Evolutionary conservation across 2,797 vertebrate species (phyloP).

Genomic region (Basileuterus tristriatus): DNA sequence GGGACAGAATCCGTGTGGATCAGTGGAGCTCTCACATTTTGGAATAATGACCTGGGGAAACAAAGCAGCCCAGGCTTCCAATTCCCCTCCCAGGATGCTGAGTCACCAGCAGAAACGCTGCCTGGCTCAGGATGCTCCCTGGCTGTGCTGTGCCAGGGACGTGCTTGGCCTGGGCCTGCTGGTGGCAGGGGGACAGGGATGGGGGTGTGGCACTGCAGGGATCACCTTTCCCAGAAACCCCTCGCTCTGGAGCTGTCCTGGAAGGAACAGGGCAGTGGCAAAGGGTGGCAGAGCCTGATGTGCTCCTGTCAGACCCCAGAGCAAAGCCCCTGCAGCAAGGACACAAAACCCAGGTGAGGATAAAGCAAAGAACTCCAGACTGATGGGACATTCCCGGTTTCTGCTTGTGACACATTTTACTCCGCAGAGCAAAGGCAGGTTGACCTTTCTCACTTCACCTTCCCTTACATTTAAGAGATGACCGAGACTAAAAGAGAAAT

Average conservation of each 20-base stretch:
- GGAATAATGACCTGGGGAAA: background rate
- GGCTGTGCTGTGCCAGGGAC: background rate
- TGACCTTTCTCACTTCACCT: background rate
- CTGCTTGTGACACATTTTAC: background rate
- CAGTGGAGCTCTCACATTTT: background rate
- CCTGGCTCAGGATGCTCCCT: background rate
- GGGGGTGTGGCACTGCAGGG: background rate
- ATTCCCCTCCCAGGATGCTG: background rate
- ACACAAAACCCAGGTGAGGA: background rate
- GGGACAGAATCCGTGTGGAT: background rate
- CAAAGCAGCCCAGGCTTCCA: background rate
- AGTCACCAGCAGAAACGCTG: background rate
- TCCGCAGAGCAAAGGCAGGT: background rate
- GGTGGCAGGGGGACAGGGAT: background rate
- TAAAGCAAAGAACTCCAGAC: conserved; percentile 40
- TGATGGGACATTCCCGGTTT: background rate
- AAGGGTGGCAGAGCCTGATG: background rate
- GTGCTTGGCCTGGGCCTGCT: background rate
- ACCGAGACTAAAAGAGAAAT: background rate
- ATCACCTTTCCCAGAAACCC: background rate
- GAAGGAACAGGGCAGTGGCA: background rate
- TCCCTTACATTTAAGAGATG: conserved; percentile 4
- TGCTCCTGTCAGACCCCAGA: background rate
- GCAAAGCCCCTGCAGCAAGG: background rate
- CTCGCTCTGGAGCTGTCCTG: background rate